Percentiles rank a stretch among this genome's conserved stretches.
Evolutionary conservation across 2,888 invertebrate species (phyloP).

Genomic region (Campoplex capitator): DNA sequence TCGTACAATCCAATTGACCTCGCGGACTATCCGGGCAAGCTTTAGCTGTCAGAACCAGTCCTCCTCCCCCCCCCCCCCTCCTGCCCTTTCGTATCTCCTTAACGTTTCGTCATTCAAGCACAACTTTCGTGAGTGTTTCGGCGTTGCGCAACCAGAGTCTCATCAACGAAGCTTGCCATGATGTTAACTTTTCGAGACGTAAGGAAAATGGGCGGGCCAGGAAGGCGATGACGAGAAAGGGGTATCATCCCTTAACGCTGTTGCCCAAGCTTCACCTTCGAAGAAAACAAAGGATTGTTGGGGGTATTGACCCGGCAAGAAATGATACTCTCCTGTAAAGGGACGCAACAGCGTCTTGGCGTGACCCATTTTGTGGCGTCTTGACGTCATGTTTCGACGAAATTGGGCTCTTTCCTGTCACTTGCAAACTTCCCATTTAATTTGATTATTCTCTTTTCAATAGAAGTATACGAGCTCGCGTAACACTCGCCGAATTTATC

Average conservation of each 20-base stretch:
- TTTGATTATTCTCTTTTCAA: too few species aligned
- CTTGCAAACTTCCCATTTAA: too few species aligned
- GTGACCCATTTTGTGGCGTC: too few species aligned
- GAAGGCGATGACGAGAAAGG: neutral
- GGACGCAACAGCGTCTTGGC: too few species aligned
- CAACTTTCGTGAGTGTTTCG: constrained; percentile 44
- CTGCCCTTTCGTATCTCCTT: constrained; percentile 51
- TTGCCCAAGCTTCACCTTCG: constrained; percentile 38
- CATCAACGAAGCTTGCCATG: constrained; percentile 42
- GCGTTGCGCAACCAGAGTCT: constrained; percentile 33
- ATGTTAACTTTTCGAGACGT: constrained; percentile 41
- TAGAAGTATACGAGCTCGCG: too few species aligned
- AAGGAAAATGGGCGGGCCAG: neutral
- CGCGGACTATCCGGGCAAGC: constrained; percentile 49
- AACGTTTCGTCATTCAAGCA: constrained; percentile 57
- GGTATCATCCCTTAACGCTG: constrained; percentile 45
- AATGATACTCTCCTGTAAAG: neutral
- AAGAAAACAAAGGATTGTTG: constrained; percentile 1
- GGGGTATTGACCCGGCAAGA: constrained; percentile 12
- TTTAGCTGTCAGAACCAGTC: constrained; percentile 58
- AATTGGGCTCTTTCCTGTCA: too few species aligned
- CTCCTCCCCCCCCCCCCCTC: neutral
- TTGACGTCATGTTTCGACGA: too few species aligned
- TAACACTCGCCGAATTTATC: too few species aligned
- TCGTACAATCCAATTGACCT: constrained; percentile 78